Evolutionary conservation across 1,140 invertebrate genomes (phyloP).

Genomic region (Cyclina sinensis): DNA sequence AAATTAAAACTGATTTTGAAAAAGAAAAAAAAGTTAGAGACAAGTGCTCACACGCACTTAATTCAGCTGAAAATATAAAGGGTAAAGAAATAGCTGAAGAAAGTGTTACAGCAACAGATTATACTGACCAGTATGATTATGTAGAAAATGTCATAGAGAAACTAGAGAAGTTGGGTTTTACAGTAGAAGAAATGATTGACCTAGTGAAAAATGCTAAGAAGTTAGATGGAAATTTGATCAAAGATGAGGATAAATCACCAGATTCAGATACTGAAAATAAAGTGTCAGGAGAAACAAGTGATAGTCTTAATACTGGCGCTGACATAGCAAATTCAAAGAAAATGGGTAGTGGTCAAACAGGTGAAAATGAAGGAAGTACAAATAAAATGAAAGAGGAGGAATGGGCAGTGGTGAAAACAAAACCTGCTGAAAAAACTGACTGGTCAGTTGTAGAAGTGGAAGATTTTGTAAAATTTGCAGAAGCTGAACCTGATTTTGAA

Average conservation of each 20-base stretch:
- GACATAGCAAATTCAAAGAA: not conserved
- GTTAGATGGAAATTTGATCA: not conserved
- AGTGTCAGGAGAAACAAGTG: not conserved
- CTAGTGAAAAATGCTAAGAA: slow-evolving; percentile 31
- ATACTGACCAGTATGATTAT: not conserved
- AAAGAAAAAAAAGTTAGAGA: not conserved
- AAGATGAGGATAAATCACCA: slow-evolving; percentile 1
- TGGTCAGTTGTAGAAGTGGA: slow-evolving; percentile 60
- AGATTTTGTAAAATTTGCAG: slow-evolving; percentile 57
- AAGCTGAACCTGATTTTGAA: slow-evolving; percentile 46
- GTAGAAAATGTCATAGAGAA: slow-evolving; percentile 5
- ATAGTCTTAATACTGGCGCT: not conserved
- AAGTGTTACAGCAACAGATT: not conserved
- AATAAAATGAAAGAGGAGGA: slow-evolving; percentile 7
- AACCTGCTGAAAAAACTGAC: not conserved
- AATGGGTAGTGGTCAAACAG: not conserved
- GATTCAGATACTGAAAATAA: slow-evolving; percentile 35
- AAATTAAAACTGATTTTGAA: slow-evolving; percentile 59
- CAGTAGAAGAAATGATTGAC: slow-evolving; percentile 44
- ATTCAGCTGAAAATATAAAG: too few species aligned
- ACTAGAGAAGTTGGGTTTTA: slow-evolving; percentile 46
- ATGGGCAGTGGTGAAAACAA: slow-evolving; percentile 26
- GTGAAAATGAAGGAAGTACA: not conserved
- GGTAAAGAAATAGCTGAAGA: slow-evolving; percentile 14
- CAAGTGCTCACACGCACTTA: too few species aligned